Evolutionary conservation across 2,113 vertebrate species (phyloP), one percentile per base, ranked within the genome.

Genomic region (Columbina picui): DNA sequence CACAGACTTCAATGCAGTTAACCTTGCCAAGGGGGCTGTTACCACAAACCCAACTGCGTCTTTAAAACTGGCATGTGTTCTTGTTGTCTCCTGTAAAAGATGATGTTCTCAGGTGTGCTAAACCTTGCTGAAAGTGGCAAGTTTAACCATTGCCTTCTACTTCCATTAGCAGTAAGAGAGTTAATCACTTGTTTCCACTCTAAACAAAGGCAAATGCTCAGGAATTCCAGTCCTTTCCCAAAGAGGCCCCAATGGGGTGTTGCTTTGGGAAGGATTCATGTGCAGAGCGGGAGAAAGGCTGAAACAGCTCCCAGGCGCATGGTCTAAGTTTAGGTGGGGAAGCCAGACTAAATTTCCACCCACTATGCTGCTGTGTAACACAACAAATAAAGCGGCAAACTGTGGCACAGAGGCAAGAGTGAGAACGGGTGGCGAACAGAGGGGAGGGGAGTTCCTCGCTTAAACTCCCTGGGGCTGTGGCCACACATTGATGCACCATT

Each of bases 121-220:
- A 96, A 90, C 64, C 76, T 87, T 49, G 52, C 41, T 84, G 71
- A 78, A 92, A 87, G 73, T 90, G 83, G 76, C 69, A 87, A 93
- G 60, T 95, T 84, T 92, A 93, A 89, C 92, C 50, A 52, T 49
- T 70, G 69, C 47, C 73, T 80, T 90, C 52, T 84, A 78, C 70
- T 92, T 93, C 94, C 92, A 94, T 96, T 94, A 96, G 71, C 83
- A 86, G 63, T 70, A 95, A 86, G 93, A 90, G 78, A 92, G 76
- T 81, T 94, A 95, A 94, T 96, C 83, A 0, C 56, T 83, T 97
- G 90, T 93, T 97, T 97, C 91, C 83, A 90, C 47, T 90, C 89
- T 65, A 97, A 95, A 96, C 93, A 97, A 93, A 93, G 71, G 80
- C 52, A 6, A 81, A 87, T 74, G 73, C 56, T 17, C 73, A 93